Evolutionary conservation across 2,797 vertebrate species (phyloP), one percentile per base, ranked within the genome.

Genomic region (Coregonus ussuriensis): DNA sequence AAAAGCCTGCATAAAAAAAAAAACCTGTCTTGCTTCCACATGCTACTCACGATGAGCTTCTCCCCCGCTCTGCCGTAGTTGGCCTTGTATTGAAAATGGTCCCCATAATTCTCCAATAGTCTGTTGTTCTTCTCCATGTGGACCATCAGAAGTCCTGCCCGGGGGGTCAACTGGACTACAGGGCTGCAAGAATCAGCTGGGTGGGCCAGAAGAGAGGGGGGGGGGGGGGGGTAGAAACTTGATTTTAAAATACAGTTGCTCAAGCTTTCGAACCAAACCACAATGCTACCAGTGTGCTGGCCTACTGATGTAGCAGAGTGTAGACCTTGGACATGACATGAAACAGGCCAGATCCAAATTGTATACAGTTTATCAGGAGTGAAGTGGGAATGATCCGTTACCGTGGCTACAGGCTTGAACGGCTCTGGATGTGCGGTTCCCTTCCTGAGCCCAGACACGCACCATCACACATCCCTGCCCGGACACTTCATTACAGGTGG

Each of bases 111-210:
- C 0, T 0, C 0, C 3, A 15, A 1, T 51, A 85, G 3, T 1
- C 4, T 18, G 72, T 81, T 47, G 73, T 79, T 18, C 0, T 2
- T 51, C 9, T 11, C 41, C 71, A 84, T 3, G 4, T 47, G 1
- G 1, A 89, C 82, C 0, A 73, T 78, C 14, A 90, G 77, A 3
- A 9, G 69, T 1, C 77, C 41, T 0, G 71, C 11, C 4, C 14
- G 0, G 0, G 75, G 29, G 1, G 6, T 33, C 62, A 90, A 72
- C 0, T 1, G 63, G 7, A 87, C 67, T 5, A 51, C 65, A 15
- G 89, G 87, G 29, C 63, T 81, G 4, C 87, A 88, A n/a, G 71
- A 4, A 5, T 51, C 37, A 62, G 71, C 88, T 89, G 76, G 4
- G 35, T n/a, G 53, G n/a, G 9, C 11, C 41, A 47, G 41, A 47